Percentiles rank a stretch among this genome's conserved stretches.
These are phyloP conservation scores for Gortyna flavago DNA, from an alignment of 2,888 invertebrate genomes.

Conservation along the genomic window DNA sequence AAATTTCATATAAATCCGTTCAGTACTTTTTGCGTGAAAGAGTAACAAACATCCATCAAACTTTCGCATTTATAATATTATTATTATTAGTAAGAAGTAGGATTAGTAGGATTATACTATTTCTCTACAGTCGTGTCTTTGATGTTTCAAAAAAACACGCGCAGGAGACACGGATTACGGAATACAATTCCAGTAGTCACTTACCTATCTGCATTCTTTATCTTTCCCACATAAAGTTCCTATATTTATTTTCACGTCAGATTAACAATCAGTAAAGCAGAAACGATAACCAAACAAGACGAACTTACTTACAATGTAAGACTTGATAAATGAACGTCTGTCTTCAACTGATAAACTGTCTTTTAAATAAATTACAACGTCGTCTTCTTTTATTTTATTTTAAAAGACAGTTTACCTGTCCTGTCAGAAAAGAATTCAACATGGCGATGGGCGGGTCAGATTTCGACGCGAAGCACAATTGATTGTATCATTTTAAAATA, in stretches of 20 bases:
- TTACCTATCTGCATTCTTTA: neutral
- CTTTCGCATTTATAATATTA: too few species aligned
- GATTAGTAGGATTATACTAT: too few species aligned
- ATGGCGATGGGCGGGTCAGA: constrained; percentile 32
- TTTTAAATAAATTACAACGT: constrained; percentile 20
- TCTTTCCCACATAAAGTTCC: neutral
- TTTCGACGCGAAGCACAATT: constrained; percentile 33
- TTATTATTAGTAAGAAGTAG: too few species aligned
- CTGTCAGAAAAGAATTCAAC: constrained; percentile 49
- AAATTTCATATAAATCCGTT: too few species aligned
- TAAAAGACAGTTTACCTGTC: constrained; percentile 13
- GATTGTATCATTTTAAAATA: constrained; percentile 58
- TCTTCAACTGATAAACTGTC: constrained; percentile 13
- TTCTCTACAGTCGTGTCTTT: too few species aligned
- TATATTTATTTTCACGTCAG: constrained; percentile 4
- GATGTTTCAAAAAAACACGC: too few species aligned
- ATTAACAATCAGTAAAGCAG: constrained; percentile 5
- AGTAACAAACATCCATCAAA: too few species aligned
- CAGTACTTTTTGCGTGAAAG: too few species aligned
- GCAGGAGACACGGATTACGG: too few species aligned
- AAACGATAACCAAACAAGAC: constrained; percentile 20
- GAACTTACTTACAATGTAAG: constrained; percentile 41
- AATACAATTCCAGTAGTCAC: too few species aligned
- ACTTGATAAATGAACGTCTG: constrained; percentile 45
- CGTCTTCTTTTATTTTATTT: neutral